Base-by-base conservation (phyloP, 2,797 vertebrate genomes). In the Phoebastria nigripes region DNA sequence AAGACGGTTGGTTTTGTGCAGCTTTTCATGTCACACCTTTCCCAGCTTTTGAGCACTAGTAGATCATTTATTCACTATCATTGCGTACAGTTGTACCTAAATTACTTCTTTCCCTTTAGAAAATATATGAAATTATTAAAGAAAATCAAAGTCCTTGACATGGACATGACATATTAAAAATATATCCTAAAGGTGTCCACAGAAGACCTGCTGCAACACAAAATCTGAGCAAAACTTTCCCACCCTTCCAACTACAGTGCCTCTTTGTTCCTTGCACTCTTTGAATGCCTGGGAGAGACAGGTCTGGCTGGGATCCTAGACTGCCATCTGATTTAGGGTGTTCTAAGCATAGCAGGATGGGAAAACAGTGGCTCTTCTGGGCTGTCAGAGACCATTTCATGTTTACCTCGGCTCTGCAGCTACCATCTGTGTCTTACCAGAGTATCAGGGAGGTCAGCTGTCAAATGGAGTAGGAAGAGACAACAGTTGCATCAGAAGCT, bases 391-490 rank as follows among this genome's bases (percentile, higher is more conserved):
- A 91, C 72, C n/a, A 46, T 78, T 93, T 86, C 7, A 5, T 72
- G 42, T 86, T 89, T 95, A 51, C 87, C 46, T 85, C 17, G 0
- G 33, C 49, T 74, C 46, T 81, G 46, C 56, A 90, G 67, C 47
- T 61, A 65, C 46, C 81, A 72, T 79, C 82, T 94, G 87, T 79
- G 44, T 89, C 31, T 88, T 88, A 55, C 17, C 47, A n/a, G 79
- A 62, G 78, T 77, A 79, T 67, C 41, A 63, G 39, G 39, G 58
- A 90, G 77, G 86, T 96, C 86, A 82, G 39, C 39, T 76, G 66
- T 84, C 80, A 91, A 76, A 76, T 2, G 9, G 55, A 72, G 33
- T 58, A 78, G 66, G 73, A 94, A 62, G 65, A 65, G 33, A 39
- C 54, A 96, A 61, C 5, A 55, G 65, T 74, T 81, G 42, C 69